phyloP scores from a whole-genome alignment of 2,888 invertebrate genomes.

The Ophion obscuratus region DNA sequence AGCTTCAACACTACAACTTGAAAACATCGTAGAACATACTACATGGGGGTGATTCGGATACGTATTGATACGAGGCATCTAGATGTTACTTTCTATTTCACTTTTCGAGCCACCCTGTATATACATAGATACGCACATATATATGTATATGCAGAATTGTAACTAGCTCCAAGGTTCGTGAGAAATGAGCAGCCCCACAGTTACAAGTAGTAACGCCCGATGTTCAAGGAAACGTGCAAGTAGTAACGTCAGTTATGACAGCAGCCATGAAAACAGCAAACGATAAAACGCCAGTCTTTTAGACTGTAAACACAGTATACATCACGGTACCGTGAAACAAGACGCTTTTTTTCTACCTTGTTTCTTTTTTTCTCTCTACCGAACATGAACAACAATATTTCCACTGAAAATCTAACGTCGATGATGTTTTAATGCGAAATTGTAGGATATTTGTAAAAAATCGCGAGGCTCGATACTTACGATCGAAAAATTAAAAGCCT shows the following conservation, averaged over 20 bases:
- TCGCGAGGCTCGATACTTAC: not conserved
- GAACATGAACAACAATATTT: not conserved
- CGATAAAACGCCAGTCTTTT: slow-evolving; percentile 1
- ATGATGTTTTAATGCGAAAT: too few relatives aligned
- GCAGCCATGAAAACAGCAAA: not conserved
- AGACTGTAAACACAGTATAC: not conserved
- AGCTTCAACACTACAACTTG: too few relatives aligned
- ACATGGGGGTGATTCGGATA: not conserved
- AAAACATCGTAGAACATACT: not conserved
- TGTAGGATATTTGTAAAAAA: too few relatives aligned
- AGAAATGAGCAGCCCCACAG: slow-evolving; percentile 4
- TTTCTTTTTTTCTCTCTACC: not conserved
- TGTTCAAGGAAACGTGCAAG: slow-evolving; percentile 38
- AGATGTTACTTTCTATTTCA: not conserved
- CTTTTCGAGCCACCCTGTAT: not conserved
- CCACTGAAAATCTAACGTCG: not conserved
- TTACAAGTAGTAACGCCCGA: slow-evolving; percentile 50
- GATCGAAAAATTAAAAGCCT: not conserved
- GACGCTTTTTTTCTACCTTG: not conserved
- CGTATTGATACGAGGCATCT: not conserved
- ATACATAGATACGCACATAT: not conserved
- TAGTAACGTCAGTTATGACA: not conserved
- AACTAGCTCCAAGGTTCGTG: slow-evolving; percentile 49
- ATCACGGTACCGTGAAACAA: not conserved
- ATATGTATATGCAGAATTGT: not conserved